A percentile compares a stretch with the other conserved stretches of the same genome.
These are phyloP conservation scores for Kryptolebias ocellatus DNA, from an alignment of 2,797 vertebrate species.

Conservation along the genomic window DNA sequence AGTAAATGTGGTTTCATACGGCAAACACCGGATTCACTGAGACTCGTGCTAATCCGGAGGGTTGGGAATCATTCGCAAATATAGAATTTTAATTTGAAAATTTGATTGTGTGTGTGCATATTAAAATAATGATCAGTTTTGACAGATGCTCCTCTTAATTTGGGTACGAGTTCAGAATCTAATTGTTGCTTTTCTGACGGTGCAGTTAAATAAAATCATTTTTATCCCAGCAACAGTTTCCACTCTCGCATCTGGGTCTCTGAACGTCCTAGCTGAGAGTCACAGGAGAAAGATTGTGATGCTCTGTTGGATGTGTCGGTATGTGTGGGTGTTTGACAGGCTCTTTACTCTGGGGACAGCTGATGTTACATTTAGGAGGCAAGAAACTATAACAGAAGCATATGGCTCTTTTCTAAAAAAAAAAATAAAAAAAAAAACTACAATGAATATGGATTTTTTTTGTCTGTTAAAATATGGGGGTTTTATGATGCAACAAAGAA, in stretches of 20 bases:
- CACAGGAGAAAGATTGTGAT: constrained; percentile 8
- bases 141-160: constrained; percentile 21
- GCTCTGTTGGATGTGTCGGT: background rate
- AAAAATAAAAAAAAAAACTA: too few relatives aligned
- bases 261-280: constrained; percentile 7
- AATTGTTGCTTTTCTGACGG: constrained; percentile 12
- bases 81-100: too few relatives aligned
- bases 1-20: constrained; percentile 42
- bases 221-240: constrained; percentile 18
- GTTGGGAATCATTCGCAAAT: constrained; percentile 23
- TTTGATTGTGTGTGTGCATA: too few relatives aligned
- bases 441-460: background rate
- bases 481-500: too few relatives aligned
- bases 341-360: constrained; percentile 21
- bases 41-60: constrained; percentile 33
- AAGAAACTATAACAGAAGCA: background rate
- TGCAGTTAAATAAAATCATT: background rate
- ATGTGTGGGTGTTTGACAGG: background rate
- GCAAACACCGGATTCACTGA: constrained; percentile 41
- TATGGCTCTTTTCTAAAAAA: background rate
- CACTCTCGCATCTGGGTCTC: constrained; percentile 11
- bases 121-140: background rate
- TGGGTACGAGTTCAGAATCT: constrained; percentile 8
- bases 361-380: background rate
- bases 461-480: background rate